Percentiles rank a stretch among this genome's conserved stretches.
These are phyloP conservation scores for Pleuronectes platessa DNA, from an alignment of 2,113 vertebrate genomes.

Conservation along the genomic window DNA sequence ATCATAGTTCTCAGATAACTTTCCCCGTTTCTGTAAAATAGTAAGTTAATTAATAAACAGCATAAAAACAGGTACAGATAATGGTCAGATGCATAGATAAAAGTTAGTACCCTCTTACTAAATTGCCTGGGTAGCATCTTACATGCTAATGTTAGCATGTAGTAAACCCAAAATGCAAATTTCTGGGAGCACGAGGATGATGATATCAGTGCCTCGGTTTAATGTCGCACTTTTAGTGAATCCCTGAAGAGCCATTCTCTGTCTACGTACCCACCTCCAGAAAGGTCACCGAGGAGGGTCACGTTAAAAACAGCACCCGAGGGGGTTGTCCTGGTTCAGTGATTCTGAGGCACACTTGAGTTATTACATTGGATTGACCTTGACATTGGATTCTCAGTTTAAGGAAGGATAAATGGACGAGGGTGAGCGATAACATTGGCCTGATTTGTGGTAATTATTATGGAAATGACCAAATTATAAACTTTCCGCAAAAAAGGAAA, in stretches of 20 bases:
- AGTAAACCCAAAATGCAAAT: too few relatives aligned
- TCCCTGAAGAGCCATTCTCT: background rate
- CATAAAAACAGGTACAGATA: too few relatives aligned
- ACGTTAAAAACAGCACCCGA: background rate
- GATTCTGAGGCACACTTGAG: background rate
- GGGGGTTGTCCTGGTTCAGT: background rate
- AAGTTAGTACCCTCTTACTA: too few relatives aligned
- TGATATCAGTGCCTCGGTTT: background rate
- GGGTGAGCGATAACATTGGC: background rate
- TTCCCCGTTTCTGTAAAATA: too few relatives aligned
- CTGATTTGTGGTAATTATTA: too few relatives aligned
- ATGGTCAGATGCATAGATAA: too few relatives aligned
- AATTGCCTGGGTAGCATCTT: too few relatives aligned
- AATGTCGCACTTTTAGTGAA: background rate
- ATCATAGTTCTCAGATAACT: too few relatives aligned
- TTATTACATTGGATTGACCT: background rate
- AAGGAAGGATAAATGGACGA: background rate
- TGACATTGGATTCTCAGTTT: background rate
- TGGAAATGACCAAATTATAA: too few relatives aligned
- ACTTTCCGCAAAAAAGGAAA: too few relatives aligned
- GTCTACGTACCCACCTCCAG: background rate
- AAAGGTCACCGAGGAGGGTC: background rate
- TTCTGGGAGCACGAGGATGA: background rate
- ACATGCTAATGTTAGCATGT: background rate
- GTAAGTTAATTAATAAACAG: too few relatives aligned